These are phyloP conservation scores for Muntiacus reevesi DNA, from an alignment of 2,113 vertebrate genomes.

Conservation along the genomic window DNA sequence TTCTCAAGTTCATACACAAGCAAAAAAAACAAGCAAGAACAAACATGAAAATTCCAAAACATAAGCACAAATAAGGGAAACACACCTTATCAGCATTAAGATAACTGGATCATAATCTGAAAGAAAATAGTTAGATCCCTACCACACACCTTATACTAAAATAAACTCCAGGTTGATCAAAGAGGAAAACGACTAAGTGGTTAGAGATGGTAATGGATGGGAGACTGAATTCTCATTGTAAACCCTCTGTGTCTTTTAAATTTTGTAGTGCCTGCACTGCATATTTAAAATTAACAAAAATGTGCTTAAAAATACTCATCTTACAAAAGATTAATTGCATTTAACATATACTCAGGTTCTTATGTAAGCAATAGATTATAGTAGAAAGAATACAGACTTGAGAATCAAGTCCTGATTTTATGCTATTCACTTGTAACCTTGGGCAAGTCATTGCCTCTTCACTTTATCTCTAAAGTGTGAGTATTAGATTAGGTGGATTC, in stretches of 20 bases:
- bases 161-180: not conserved
- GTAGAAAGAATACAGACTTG: not conserved
- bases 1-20: not conserved
- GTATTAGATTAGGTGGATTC: not conserved
- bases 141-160: not conserved
- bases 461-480: not conserved
- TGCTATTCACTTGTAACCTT: not conserved
- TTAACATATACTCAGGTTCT: not conserved
- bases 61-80: not conserved
- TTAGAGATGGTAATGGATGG: not conserved
- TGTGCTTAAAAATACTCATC: not conserved
- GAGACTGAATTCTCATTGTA: not conserved
- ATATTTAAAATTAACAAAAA: slow-evolving; percentile 28
- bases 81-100: not conserved
- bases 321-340: not conserved
- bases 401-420: not conserved
- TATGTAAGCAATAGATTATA: not conserved
- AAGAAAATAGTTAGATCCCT: slow-evolving; percentile 8
- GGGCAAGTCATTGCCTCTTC: not conserved
- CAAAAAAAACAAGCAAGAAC: not conserved
- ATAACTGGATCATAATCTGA: not conserved
- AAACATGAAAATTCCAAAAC: not conserved
- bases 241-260: not conserved
- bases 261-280: not conserved
- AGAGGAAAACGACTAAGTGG: not conserved